phyloP scores from a whole-genome alignment of 1,140 invertebrate species.

The Anagrus nilaparvatae region DNA sequence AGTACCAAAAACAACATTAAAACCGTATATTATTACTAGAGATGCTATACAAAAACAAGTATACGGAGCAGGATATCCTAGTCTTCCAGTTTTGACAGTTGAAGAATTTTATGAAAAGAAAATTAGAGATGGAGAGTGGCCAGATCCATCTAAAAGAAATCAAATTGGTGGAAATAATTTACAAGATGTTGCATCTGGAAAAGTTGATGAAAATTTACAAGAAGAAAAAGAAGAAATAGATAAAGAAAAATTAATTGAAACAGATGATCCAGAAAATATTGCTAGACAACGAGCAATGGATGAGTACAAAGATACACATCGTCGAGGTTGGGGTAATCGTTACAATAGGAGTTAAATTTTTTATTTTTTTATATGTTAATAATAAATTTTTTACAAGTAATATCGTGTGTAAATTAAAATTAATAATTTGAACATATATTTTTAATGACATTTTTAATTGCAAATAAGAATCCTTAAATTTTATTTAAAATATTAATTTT shows the following conservation, averaged over 20 bases:
- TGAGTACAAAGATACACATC: slow-evolving; percentile 86
- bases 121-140: slow-evolving; percentile 61
- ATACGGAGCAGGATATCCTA: slow-evolving; percentile 90
- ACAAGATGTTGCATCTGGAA: slow-evolving; percentile 22
- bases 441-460: no score
- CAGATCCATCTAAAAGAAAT: slow-evolving; percentile 26
- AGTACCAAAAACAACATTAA: slow-evolving; percentile 46
- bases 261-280: slow-evolving; percentile 67
- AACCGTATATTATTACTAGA: slow-evolving; percentile 87
- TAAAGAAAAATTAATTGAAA: slow-evolving; percentile 52
- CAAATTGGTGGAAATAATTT: slow-evolving; percentile 22
- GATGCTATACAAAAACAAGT: slow-evolving; percentile 85
- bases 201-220: slow-evolving; percentile 9
- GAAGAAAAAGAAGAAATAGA: slow-evolving; percentile 30
- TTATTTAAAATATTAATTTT: no score
- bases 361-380: no score
- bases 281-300: slow-evolving; percentile 64
- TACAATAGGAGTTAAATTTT: slow-evolving; percentile 67
- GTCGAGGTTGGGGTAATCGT: slow-evolving; percentile 79
- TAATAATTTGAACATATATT: no score
- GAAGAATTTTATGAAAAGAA: slow-evolving; percentile 93
- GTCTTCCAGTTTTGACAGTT: slow-evolving; percentile 81
- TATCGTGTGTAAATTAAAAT: no score
- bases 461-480: no score
- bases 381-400: no score